Evolutionary conservation across 2,113 vertebrate genomes (phyloP).

Genomic region (Corythaixoides concolor): DNA sequence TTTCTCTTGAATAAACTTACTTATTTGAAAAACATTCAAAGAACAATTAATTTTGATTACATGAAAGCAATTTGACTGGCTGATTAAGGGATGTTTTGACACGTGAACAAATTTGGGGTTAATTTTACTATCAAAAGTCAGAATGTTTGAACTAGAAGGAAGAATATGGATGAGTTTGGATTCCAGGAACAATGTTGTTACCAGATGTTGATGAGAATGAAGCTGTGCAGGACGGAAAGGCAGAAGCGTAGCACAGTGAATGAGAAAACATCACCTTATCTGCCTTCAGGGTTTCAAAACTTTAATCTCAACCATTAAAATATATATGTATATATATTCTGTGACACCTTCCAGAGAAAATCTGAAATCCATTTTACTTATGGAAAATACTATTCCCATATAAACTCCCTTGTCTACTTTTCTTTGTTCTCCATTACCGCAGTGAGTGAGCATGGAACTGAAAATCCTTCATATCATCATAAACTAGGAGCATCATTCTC

Average conservation of each 20-base stretch:
- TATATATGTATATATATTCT: background rate
- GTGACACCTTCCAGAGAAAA: background rate
- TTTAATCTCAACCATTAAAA: background rate
- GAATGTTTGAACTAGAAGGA: background rate
- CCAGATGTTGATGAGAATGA: constrained; percentile 27
- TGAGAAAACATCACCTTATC: background rate
- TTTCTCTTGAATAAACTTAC: constrained; percentile 1
- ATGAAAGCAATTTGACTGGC: background rate
- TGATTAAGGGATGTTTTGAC: constrained; percentile 36
- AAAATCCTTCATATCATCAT: background rate
- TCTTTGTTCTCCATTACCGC: background rate
- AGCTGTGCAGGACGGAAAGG: background rate
- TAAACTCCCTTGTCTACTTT: background rate
- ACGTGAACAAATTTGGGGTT: background rate
- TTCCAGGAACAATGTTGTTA: constrained; percentile 29
- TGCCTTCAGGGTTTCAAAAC: background rate
- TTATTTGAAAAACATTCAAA: constrained; percentile 20
- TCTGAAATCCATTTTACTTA: background rate
- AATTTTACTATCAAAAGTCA: constrained; percentile 31
- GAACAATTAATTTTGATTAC: constrained; percentile 33
- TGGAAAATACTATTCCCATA: accelerated
- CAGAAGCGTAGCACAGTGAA: background rate
- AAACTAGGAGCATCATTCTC: background rate
- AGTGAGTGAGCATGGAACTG: background rate
- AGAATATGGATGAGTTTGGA: background rate